Evolutionary conservation across 2,888 invertebrate genomes (phyloP), one percentile per base, ranked within the genome.

Genomic region (Bibio marci): DNA sequence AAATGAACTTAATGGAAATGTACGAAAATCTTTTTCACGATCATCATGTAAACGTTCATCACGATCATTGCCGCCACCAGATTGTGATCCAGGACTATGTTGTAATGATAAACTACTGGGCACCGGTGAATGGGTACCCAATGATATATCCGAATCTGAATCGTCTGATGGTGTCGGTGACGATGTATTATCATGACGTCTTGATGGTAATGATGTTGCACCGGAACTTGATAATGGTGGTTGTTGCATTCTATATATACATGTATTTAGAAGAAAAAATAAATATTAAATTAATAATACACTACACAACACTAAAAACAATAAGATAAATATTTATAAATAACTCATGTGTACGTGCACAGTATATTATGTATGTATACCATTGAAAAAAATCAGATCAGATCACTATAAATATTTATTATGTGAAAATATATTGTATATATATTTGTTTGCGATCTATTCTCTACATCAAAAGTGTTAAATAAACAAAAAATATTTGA

Each of bases 101-200:
- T 62, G 62, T 39, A 59, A 48, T 40, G 59, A 61, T 41, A 61
- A 46, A 44, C 58, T 60, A 46, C 56, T 59, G 40, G 62, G 62
- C 45, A 62, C 61, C 8, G 62, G 62, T 30, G 62, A 62, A 44
- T 62, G 62, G 8, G 62, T 62, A 30, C 62, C 62, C 40, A 62
- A 46, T 11, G 62, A 62, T 45, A 62, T 62, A 45, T 62, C 62
- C 44, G 62, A 62, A 39, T 62, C 62, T 17, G 60, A 59, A 36
- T 58, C 59, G 36, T 61, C 61, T 35, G 62, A 60, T 30, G 59
- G 59, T 25, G 56, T 55, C 3, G 62, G 62, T 17, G 62, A 62
- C 12, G 57, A 53, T 2, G 51, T 56, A 10, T 56, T 57, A 30
- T 60, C 59, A 5, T 55, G 53, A 37, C 60, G 51, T 15, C 57